Conservation (phyloP, 2,888 invertebrate species). For the Sialis fuliginosa region DNA sequence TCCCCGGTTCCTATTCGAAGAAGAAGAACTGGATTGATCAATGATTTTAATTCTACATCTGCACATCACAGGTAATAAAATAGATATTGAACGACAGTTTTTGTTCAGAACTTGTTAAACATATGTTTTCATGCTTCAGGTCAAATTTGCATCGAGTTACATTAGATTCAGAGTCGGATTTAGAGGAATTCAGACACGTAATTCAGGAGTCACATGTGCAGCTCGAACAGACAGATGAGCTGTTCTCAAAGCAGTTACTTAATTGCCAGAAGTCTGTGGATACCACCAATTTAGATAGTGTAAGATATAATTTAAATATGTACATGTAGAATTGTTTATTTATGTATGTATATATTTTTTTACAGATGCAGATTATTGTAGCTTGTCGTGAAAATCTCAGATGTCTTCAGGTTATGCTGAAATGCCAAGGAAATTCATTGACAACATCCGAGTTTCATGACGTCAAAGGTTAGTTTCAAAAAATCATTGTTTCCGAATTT, state of each 20-base stretch:
- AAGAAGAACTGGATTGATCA: conserved; percentile 23
- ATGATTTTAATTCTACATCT: conserved; percentile 30
- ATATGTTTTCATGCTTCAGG: background rate
- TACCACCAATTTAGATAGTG: too few species aligned
- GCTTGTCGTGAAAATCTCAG: conserved; percentile 77
- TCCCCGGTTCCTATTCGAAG: conserved; percentile 2
- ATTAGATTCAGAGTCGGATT: conserved; percentile 43
- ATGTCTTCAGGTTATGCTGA: conserved; percentile 54
- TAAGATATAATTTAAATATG: too few species aligned
- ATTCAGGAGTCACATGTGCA: conserved; percentile 43
- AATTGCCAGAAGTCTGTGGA: too few species aligned
- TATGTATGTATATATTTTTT: conserved; percentile 9
- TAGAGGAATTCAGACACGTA: conserved; percentile 43
- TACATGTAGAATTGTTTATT: too few species aligned
- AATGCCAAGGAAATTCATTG: conserved; percentile 26
- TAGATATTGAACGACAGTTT: background rate
- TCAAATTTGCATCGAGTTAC: conserved; percentile 14
- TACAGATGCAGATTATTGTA: conserved; percentile 66
- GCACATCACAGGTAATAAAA: conserved; percentile 5
- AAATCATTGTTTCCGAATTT: background rate
- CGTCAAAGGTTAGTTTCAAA: conserved; percentile 32
- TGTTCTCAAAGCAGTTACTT: conserved; percentile 29
- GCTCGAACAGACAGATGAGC: conserved; percentile 38
- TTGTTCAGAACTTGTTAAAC: conserved; percentile 6
- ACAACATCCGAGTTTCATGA: conserved; percentile 36